phyloP scores from a whole-genome alignment of 2,888 invertebrate species.

The Spicauda simplicius region DNA sequence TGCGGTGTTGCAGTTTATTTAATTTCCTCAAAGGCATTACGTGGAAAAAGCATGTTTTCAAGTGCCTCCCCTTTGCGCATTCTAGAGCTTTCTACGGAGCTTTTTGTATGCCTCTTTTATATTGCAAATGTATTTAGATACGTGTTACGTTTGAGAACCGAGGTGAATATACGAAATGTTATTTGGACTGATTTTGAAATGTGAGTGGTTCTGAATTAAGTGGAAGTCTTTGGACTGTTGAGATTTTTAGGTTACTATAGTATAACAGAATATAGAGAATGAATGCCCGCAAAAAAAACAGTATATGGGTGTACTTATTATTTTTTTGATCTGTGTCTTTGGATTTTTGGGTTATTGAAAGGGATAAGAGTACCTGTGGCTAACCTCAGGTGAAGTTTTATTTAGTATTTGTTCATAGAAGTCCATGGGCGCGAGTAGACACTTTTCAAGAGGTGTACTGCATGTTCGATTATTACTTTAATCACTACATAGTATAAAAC shows the following conservation, averaged over 20 bases:
- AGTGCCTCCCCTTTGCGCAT: constrained; percentile 55
- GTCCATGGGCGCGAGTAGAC: no score
- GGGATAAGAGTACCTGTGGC: no score
- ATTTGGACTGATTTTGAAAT: constrained; percentile 29
- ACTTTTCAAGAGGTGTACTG: no score
- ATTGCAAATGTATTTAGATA: constrained; percentile 40
- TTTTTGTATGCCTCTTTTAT: constrained; percentile 39
- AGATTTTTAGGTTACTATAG: background rate
- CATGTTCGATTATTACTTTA: no score
- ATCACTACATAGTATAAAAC: no score
- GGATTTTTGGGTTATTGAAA: no score
- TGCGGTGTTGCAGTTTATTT: constrained; percentile 82
- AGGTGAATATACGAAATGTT: constrained; percentile 22
- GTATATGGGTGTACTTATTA: no score
- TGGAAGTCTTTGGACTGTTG: background rate
- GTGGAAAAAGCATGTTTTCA: constrained; percentile 76
- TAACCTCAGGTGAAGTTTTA: no score
- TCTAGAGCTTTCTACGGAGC: constrained; percentile 39
- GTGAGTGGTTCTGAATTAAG: constrained; percentile 13
- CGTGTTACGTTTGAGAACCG: constrained; percentile 28
- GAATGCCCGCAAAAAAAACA: no score
- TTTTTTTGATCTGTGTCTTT: no score
- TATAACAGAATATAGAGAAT: no score
- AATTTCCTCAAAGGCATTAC: constrained; percentile 82
- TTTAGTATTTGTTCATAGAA: no score